Base-by-base conservation (phyloP, 2,797 vertebrate genomes). In the Eleutherodactylus coqui region DNA sequence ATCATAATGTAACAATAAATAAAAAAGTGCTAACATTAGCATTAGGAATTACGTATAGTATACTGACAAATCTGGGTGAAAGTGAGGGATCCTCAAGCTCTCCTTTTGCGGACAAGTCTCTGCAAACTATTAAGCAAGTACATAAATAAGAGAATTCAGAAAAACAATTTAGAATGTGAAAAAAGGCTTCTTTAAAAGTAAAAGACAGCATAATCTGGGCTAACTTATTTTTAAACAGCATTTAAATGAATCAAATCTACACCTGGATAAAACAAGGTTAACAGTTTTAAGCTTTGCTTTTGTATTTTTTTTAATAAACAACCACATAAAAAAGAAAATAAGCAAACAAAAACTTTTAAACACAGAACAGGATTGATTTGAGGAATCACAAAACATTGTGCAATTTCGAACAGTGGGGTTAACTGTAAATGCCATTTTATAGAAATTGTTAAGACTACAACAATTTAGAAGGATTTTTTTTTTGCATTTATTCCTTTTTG, bases 11-110 rank as follows among this genome's bases (percentile, higher is more conserved):
- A 90, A 90, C 92, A 97, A 98, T 98, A 98, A 99, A 98, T 98
- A 97, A 94, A 90, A 70, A 97, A 98, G 95, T 97, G 96, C 96
- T 95, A 93, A 93, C 90, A 90, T 95, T 93, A 94, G 95, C 95
- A 93, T 92, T 94, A 93, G 90, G 91, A 94, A 93, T 93, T 92
- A 89, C 85, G 90, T 93, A 93, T 89, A 90, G 91, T 89, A 90
- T 75, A 91, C 11, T 87, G 90, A 92, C 90, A 93, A 91, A 89
- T 89, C 88, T 90, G 92, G 91, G 89, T 92, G 93, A 92, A 91
- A 92, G n/a, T 92, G 88, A 90, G 90, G 93, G 93, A 92, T 89
- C 91, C 92, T 93, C 84, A 88, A 91, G 91, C 94, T 94, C 91
- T 94, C 90, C 91, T 91, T 90, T 91, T 90, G 92, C 90, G 89